Percentiles rank a stretch among this genome's conserved stretches.
Conservation (phyloP, 35 echinoderm and acorn worm genomes). For the Patiria miniata region DNA sequence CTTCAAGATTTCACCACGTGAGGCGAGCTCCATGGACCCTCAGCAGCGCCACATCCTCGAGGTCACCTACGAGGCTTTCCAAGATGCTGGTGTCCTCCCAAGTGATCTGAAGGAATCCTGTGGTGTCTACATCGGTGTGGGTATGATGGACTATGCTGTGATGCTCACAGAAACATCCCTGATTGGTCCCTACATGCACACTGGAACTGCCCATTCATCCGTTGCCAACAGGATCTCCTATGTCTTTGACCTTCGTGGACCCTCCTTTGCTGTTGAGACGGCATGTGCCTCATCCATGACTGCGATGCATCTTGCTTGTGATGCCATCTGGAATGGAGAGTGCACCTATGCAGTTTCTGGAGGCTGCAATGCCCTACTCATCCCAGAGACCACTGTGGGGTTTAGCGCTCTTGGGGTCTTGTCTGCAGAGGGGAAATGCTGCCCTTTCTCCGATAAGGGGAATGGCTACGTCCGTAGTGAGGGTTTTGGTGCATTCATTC, state of each 20-base stretch:
- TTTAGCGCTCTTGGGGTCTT: constrained; percentile 94
- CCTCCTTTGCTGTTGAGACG: constrained; percentile 79
- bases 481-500: constrained; percentile 86
- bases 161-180: constrained; percentile 66
- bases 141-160: constrained; percentile 94
- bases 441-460: constrained; percentile 84
- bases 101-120: constrained; percentile 59
- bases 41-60: constrained; percentile 85
- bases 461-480: constrained; percentile 93
- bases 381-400: constrained; percentile 89
- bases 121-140: constrained; percentile 91
- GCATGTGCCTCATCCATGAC: constrained; percentile 88
- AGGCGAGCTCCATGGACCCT: constrained; percentile 85
- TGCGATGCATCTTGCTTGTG: constrained; percentile 87
- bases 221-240: constrained; percentile 94
- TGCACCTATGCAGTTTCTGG: constrained; percentile 77
- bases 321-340: constrained; percentile 67
- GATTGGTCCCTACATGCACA: constrained; percentile 80
- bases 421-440: constrained; percentile 82
- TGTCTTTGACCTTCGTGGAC: constrained; percentile 82
- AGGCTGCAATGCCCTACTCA: constrained; percentile 63
- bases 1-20: constrained; percentile 88
- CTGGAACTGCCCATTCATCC: constrained; percentile 83
- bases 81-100: constrained; percentile 84
- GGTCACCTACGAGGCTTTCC: constrained; percentile 90